Base-by-base conservation (phyloP, 2,888 invertebrate species). In the Dysmachus trigonus region DNA sequence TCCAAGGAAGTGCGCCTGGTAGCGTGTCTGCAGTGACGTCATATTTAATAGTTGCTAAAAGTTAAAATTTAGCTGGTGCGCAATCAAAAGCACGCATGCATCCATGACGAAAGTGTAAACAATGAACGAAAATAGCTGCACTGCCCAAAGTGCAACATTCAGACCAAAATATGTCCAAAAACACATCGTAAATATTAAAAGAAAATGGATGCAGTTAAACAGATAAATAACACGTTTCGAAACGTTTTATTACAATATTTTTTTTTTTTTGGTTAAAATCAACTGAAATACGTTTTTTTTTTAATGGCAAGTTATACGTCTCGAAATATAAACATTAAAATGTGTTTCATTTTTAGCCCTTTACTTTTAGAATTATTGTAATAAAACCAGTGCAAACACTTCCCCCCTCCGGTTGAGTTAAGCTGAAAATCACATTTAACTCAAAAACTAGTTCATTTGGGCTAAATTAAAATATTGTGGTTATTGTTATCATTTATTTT, bases 131-230 rank as follows among this genome's bases (percentile, higher is more conserved):
- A 77, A 77, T 77, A 77, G 77, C 10, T 47, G 18, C 62, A 8
- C 51, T 6, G 2, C 22, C 13, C 33, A 13, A 41, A 77, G 77
- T 77, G 47, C 77, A 77, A 47, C 77, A 77, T 77, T 47, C 47
- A 77, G 77, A 47, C 77, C 77, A 77, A 41, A 77, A 77, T 77
- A 47, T 47, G 35, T 47, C 18, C 30, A 47, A 77, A 27, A 77
- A 77, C 51, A 77, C 35, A 31, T 77, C 77, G 77, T 77, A 77
- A 77, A 77, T 77, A 77, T 22, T 77, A 18, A 35, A 27, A 77
- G 30, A 47, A 47, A 47, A 77, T 77, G 77, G 51, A 15, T 47
- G 30, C 77, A 77, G 77, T 47, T 47, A 77, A n/a, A 27, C 22
- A 18, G 15, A 77, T 47, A 77, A 77, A 47, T 47, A 30, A 76